phyloP scores from a whole-genome alignment of 2,797 vertebrate species.

The Emydoidea blandingii region DNA sequence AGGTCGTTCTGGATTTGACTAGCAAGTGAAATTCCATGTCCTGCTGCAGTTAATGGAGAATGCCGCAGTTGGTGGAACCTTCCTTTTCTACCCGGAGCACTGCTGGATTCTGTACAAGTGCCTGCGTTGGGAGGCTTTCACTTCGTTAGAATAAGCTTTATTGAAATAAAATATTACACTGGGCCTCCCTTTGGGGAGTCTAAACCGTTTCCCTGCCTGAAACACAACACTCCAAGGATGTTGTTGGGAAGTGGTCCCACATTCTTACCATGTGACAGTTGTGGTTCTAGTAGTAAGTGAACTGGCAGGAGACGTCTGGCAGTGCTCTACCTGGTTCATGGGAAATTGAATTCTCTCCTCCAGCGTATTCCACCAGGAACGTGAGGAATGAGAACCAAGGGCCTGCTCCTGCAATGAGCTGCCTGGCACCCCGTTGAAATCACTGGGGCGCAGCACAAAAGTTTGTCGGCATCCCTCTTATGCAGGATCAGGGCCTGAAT shows the following conservation, averaged over 20 bases:
- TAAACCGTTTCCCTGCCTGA: not conserved
- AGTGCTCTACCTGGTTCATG: not conserved
- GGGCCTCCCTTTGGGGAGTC: no score
- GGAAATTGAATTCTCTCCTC: not conserved
- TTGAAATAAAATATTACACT: not conserved
- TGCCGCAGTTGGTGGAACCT: rapidly evolving
- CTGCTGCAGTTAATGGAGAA: not conserved
- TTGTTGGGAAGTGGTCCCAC: not conserved
- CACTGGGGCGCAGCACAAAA: not conserved
- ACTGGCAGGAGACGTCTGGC: no score
- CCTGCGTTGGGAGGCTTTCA: not conserved
- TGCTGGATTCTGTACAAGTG: rapidly evolving
- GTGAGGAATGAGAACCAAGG: not conserved
- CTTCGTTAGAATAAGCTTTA: not conserved
- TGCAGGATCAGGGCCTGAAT: not conserved
- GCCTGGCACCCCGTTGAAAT: not conserved
- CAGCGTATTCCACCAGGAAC: rapidly evolving
- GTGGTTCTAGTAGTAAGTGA: not conserved
- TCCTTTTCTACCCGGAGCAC: not conserved
- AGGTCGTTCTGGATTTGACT: rapidly evolving
- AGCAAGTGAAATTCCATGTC: rapidly evolving
- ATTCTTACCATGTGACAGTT: no score
- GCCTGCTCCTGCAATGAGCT: not conserved
- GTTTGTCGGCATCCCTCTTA: rapidly evolving
- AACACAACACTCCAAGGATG: not conserved